Percentiles rank a stretch among this genome's conserved stretches.
Evolutionary conservation across 1,140 invertebrate species (phyloP).

Genomic region (Nasonia longicornis): DNA sequence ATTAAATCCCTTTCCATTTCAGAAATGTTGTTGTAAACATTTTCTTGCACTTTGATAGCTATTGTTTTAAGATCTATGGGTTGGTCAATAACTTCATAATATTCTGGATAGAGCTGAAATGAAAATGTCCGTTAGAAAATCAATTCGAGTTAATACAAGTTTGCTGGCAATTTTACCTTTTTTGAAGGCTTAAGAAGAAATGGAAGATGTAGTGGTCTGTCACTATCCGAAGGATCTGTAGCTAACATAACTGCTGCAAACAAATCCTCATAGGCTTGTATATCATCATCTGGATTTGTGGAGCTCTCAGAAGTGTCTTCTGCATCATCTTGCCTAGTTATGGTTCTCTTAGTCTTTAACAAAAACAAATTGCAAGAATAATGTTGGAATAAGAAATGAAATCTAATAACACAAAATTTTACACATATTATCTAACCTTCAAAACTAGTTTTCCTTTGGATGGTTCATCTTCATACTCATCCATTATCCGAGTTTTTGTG

Average conservation of each 20-base stretch:
- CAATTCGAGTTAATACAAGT: background rate
- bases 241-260: slow-evolving; percentile 86
- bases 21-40: slow-evolving; percentile 79
- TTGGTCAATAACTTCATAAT: slow-evolving; percentile 95
- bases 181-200: slow-evolving; percentile 93
- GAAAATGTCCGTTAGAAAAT: background rate
- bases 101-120: slow-evolving; percentile 91
- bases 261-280: slow-evolving; percentile 81
- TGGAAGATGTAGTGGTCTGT: slow-evolving; percentile 82
- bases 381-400: background rate
- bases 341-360: slow-evolving; percentile 64
- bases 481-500: slow-evolving; percentile 69
- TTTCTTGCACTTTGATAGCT: slow-evolving; percentile 89
- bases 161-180: slow-evolving; percentile 66
- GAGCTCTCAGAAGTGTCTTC: slow-evolving; percentile 80
- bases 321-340: slow-evolving; percentile 68
- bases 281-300: slow-evolving; percentile 80
- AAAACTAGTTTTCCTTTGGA: slow-evolving; percentile 73
- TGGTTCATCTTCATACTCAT: slow-evolving; percentile 69
- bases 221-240: slow-evolving; percentile 82
- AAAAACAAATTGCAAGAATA: slow-evolving; percentile 15
- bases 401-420: background rate
- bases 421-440: slow-evolving; percentile 65
- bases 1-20: slow-evolving; percentile 93
- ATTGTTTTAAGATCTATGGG: slow-evolving; percentile 97